These are phyloP conservation scores for Spea multiplicata DNA, from an alignment of 2,113 vertebrate genomes.

Conservation along the genomic window DNA sequence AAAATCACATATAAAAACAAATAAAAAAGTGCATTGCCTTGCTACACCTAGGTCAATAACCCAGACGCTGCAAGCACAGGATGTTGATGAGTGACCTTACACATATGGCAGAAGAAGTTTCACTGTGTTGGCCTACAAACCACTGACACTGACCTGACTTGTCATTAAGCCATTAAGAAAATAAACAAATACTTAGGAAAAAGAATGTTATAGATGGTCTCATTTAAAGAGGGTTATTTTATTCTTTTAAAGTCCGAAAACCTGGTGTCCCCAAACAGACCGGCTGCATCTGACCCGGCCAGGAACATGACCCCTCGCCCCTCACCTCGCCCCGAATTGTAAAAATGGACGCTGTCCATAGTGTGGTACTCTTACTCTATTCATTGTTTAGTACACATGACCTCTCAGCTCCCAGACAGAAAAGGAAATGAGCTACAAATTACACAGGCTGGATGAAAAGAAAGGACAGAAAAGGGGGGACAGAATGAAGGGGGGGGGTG, in stretches of 20 bases:
- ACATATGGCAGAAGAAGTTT: background rate
- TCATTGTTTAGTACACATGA: constrained; percentile 58
- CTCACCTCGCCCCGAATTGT: background rate
- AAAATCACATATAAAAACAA: too few species aligned
- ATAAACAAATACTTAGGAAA: background rate
- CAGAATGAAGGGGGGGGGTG: constrained; percentile 61
- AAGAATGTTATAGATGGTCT: background rate
- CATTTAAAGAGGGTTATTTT: constrained; percentile 20
- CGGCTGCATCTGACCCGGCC: too few species aligned
- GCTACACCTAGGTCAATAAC: too few species aligned
- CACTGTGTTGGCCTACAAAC: background rate
- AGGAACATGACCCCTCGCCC: too few species aligned
- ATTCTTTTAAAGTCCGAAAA: background rate
- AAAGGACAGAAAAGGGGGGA: constrained; percentile 59
- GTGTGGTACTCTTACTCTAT: constrained; percentile 54
- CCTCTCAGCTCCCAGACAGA: constrained; percentile 56
- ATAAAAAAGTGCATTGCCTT: too few species aligned
- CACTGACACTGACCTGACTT: background rate
- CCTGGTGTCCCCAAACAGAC: too few species aligned
- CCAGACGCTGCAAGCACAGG: background rate
- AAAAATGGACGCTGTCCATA: constrained; percentile 29
- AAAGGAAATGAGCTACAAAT: constrained; percentile 66
- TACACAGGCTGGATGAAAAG: constrained; percentile 64
- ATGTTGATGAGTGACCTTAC: background rate
- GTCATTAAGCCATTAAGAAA: background rate